A percentile compares a stretch with the other conserved stretches of the same genome.
These are phyloP conservation scores for Drosophila takahashii DNA, from an alignment of 1,140 invertebrate genomes.

Conservation along the genomic window DNA sequence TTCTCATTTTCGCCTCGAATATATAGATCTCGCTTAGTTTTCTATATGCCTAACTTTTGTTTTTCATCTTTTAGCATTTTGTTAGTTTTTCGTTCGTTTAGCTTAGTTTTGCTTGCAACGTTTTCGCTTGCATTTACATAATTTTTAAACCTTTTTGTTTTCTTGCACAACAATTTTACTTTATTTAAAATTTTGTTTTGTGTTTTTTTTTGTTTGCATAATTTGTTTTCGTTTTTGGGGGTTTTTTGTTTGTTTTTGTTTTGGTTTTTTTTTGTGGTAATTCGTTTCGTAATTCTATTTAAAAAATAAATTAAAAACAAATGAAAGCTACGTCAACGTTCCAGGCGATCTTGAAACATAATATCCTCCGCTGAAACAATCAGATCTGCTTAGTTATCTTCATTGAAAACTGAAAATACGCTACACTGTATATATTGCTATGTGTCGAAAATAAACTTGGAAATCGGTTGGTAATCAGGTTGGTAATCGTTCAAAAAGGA, in stretches of 20 bases:
- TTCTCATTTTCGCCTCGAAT: conserved; percentile 36
- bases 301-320: conserved; percentile 74
- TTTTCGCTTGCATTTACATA: conserved; percentile 50
- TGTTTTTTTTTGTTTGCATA: conserved; percentile 32
- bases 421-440: conserved; percentile 37
- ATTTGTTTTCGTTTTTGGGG: conserved; percentile 27
- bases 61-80: conserved; percentile 25
- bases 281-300: conserved; percentile 50
- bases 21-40: conserved; percentile 49
- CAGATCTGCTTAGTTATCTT: conserved; percentile 26
- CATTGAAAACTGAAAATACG: conserved; percentile 43
- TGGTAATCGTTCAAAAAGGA: conserved; percentile 25
- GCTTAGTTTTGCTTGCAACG: conserved; percentile 44
- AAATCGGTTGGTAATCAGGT: conserved; percentile 6
- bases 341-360: conserved; percentile 37
- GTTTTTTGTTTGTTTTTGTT: conserved; percentile 36
- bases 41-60: conserved; percentile 57
- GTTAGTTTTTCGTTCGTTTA: conserved; percentile 40
- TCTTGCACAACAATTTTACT: conserved; percentile 53
- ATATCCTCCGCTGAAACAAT: conserved; percentile 49
- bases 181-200: conserved; percentile 49
- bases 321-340: conserved; percentile 65
- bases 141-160: conserved; percentile 47
- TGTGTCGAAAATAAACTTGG: conserved; percentile 25
- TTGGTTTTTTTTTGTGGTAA: conserved; percentile 37